These are phyloP conservation scores for Amphipoea lucens DNA, from an alignment of 2,888 invertebrate genomes.

Conservation along the genomic window DNA sequence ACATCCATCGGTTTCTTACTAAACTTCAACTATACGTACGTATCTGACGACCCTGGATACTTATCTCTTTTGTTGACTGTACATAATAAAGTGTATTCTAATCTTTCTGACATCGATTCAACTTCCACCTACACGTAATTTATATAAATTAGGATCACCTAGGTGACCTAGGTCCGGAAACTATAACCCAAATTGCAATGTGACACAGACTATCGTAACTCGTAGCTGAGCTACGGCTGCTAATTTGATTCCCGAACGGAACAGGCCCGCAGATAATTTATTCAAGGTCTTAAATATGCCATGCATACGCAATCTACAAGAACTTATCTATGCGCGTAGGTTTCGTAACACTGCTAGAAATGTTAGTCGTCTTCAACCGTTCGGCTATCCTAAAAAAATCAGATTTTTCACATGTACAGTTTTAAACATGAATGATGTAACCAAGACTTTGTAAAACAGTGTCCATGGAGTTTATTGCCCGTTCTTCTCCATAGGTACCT, in stretches of 20 bases:
- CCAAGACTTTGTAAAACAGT: too few species aligned
- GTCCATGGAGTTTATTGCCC: too few species aligned
- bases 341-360: background rate
- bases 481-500: too few species aligned
- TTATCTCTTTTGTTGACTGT: too few species aligned
- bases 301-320: background rate
- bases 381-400: background rate
- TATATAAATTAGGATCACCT: background rate
- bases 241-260: background rate
- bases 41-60: too few species aligned
- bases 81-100: too few species aligned
- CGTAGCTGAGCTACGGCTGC: background rate
- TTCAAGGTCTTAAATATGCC: constrained; percentile 3
- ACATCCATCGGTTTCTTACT: too few species aligned
- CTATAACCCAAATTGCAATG: background rate
- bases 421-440: too few species aligned
- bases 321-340: background rate
- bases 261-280: background rate
- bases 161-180: background rate
- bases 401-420: too few species aligned
- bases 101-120: too few species aligned
- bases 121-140: too few species aligned
- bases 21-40: too few species aligned
- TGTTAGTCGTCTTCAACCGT: background rate
- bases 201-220: background rate